Percentiles rank a stretch among this genome's conserved stretches.
Evolutionary conservation across 1,140 invertebrate genomes (phyloP).

Genomic region (Drosophila malerkotliana): DNA sequence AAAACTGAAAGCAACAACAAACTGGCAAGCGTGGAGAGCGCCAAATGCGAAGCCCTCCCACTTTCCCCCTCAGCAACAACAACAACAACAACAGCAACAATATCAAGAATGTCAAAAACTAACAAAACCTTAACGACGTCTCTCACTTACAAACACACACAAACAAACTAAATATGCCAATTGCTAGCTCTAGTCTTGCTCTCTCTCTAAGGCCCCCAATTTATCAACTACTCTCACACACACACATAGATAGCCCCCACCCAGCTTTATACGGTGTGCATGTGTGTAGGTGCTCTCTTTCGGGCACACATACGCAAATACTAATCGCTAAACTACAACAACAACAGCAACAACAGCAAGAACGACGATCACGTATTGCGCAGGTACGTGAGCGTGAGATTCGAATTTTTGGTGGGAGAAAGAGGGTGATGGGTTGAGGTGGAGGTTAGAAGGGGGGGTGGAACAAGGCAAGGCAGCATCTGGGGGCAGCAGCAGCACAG

Average conservation of each 20-base stretch:
- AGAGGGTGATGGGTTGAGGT: conserved; percentile 9
- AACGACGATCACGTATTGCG: conserved; percentile 59
- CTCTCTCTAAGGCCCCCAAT: conserved; percentile 55
- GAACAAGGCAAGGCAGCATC: conserved; percentile 21
- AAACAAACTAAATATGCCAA: conserved; percentile 49
- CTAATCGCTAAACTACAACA: conserved; percentile 49
- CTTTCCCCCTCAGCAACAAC: conserved; percentile 24
- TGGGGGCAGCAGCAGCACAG: conserved; percentile 20
- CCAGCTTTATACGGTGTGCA: conserved; percentile 11
- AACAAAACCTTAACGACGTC: conserved; percentile 67
- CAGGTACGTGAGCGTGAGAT: conserved; percentile 57
- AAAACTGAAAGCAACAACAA: conserved; percentile 14
- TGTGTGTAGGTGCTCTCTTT: conserved; percentile 48
- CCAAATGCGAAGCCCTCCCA: conserved; percentile 32
- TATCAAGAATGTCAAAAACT: conserved; percentile 75
- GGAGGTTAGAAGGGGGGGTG: not conserved
- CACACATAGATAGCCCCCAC: conserved; percentile 30
- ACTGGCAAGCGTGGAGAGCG: conserved; percentile 7
- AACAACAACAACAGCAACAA: conserved; percentile 54
- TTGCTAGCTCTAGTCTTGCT: conserved; percentile 65
- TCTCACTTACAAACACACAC: conserved; percentile 23
- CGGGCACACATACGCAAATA: conserved; percentile 45
- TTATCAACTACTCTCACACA: conserved; percentile 69
- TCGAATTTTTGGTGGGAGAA: conserved; percentile 27
- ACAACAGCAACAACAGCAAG: conserved; percentile 43